Evolutionary conservation across 2,888 invertebrate species (phyloP).

Genomic region (Prenolepis imparis): DNA sequence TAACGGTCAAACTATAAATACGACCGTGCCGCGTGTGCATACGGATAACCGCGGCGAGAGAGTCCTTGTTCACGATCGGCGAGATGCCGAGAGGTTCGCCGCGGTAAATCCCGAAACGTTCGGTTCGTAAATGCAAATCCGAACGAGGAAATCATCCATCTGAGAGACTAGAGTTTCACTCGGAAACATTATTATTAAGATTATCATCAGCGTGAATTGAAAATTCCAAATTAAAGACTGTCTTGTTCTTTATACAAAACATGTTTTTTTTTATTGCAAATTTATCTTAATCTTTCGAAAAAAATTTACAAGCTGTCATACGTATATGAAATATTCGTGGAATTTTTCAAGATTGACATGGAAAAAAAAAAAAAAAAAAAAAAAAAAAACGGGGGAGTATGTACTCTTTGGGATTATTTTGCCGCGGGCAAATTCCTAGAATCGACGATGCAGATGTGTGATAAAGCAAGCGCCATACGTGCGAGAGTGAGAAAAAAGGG

Average conservation of each 20-base stretch:
- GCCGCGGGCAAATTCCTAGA: neutral
- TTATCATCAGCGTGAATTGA: neutral
- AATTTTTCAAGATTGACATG: neutral
- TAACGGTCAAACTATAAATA: constrained; percentile 75
- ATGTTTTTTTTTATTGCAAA: neutral
- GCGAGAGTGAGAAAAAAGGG: neutral
- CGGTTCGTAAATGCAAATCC: constrained; percentile 12
- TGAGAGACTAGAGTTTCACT: neutral
- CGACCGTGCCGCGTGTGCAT: constrained; percentile 34
- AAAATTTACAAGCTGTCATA: neutral
- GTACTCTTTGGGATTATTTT: constrained; percentile 16
- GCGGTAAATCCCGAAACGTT: constrained; percentile 28
- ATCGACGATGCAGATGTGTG: constrained; percentile 39
- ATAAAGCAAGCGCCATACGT: constrained; percentile 24
- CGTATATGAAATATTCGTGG: neutral
- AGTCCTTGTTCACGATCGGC: constrained; percentile 46
- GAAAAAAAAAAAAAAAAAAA: too few species aligned
- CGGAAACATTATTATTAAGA: neutral
- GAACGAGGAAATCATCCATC: neutral
- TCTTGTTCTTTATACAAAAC: neutral
- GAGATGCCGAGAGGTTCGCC: constrained; percentile 28
- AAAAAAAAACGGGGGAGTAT: neutral
- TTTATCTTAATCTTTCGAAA: neutral
- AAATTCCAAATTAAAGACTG: neutral
- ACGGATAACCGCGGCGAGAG: constrained; percentile 40